These are phyloP conservation scores for Stenodera caucasica DNA, from an alignment of 2,888 invertebrate species.

Conservation along the genomic window DNA sequence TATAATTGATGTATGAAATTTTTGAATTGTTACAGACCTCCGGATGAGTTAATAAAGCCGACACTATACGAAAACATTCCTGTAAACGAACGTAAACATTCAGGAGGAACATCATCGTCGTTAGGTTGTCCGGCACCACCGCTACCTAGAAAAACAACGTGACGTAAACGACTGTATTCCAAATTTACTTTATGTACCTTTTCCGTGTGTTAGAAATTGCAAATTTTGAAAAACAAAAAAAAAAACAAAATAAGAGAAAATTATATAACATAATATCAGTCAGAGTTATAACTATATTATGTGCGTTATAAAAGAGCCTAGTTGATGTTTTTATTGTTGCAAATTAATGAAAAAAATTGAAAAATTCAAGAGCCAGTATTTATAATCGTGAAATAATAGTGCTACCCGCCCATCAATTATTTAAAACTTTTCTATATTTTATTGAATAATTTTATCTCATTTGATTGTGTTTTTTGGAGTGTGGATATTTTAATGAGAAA, in stretches of 20 bases:
- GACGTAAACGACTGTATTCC: slow-evolving; percentile 45
- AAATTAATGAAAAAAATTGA: slow-evolving; percentile 12
- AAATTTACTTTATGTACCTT: slow-evolving; percentile 44
- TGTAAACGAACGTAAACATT: slow-evolving; percentile 51
- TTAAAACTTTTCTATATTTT: neutral
- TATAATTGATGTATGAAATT: neutral
- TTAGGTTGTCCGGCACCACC: slow-evolving; percentile 46
- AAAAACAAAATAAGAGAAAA: neutral
- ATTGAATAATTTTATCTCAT: neutral
- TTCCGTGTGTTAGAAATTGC: slow-evolving; percentile 36
- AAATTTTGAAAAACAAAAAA: slow-evolving; percentile 14
- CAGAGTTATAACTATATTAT: slow-evolving; percentile 16
- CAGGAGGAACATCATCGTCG: slow-evolving; percentile 38
- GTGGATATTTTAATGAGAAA: neutral
- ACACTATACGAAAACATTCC: slow-evolving; percentile 60
- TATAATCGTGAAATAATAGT: neutral
- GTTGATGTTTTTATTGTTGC: slow-evolving; percentile 22
- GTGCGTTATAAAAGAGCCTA: slow-evolving; percentile 24
- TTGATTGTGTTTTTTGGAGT: neutral
- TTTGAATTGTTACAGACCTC: slow-evolving; percentile 53
- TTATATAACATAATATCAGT: slow-evolving; percentile 19
- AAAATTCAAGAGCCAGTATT: slow-evolving; percentile 1
- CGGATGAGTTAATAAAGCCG: slow-evolving; percentile 58
- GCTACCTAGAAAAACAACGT: slow-evolving; percentile 53
- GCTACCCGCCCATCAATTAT: neutral